A percentile compares a stretch with the other conserved stretches of the same genome.
These are phyloP conservation scores for Chelidonichthys spinosus DNA, from an alignment of 2,797 vertebrate genomes.

Conservation along the genomic window DNA sequence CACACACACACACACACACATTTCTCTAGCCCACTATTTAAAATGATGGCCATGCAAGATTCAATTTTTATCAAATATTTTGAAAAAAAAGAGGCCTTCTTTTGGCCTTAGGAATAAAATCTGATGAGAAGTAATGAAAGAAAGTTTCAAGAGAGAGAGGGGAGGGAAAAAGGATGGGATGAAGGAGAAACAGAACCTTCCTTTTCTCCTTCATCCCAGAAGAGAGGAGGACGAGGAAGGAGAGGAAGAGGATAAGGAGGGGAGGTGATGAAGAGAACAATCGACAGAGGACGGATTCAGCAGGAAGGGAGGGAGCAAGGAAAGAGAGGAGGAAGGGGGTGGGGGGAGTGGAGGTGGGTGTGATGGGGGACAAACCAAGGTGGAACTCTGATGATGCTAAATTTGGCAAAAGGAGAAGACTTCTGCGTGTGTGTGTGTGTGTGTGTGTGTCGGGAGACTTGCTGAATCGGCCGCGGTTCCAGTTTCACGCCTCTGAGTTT, in stretches of 20 bases:
- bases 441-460: conserved; percentile 78
- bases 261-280: conserved; percentile 30
- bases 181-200: conserved; percentile 8
- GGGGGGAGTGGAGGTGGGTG: conserved; percentile 35
- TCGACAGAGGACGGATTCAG: conserved; percentile 73
- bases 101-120: conserved; percentile 32
- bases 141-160: background rate
- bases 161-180: background rate
- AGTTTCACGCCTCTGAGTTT: conserved; percentile 86
- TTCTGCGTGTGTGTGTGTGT: conserved; percentile 50
- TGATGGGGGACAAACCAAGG: conserved; percentile 84
- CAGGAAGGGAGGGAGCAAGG: conserved; percentile 61
- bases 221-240: background rate
- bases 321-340: conserved; percentile 43
- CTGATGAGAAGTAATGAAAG: background rate
- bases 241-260: conserved; percentile 76
- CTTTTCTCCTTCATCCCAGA: too few species aligned
- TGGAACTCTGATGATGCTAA: conserved; percentile 91
- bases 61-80: background rate
- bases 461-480: conserved; percentile 89
- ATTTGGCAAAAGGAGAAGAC: conserved; percentile 88
- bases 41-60: conserved; percentile 42
- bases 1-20: conserved; percentile 40
- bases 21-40: conserved; percentile 49
- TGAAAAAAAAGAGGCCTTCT: conserved; percentile 11